phyloP scores from a whole-genome alignment of 2,888 invertebrate species.

The Dynastes grantii region DNA sequence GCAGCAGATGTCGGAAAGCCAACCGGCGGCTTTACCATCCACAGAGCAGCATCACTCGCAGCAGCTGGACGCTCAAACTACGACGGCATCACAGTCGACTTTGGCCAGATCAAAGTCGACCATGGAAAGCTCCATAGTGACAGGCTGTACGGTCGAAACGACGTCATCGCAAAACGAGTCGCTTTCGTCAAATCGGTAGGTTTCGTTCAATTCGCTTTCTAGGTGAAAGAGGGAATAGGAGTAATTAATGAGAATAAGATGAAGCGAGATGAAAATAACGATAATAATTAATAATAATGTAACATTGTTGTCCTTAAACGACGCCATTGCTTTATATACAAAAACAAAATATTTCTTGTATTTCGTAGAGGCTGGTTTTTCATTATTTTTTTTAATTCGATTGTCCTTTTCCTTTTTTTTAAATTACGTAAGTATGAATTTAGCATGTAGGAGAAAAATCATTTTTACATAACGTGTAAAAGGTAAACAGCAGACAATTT shows the following conservation, averaged over 20 bases:
- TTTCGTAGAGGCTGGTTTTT: conserved; percentile 45
- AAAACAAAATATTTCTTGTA: conserved; percentile 38
- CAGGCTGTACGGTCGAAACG: conserved; percentile 23
- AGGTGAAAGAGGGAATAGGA: conserved; percentile 13
- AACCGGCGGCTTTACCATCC: conserved; percentile 57
- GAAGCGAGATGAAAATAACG: conserved; percentile 24
- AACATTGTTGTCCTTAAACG: conserved; percentile 43
- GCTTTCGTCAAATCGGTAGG: conserved; percentile 48
- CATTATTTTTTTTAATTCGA: conserved; percentile 24
- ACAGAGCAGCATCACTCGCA: conserved; percentile 18
- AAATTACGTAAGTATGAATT: conserved; percentile 36
- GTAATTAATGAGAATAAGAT: neutral
- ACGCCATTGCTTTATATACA: conserved; percentile 41
- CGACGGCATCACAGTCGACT: conserved; percentile 31
- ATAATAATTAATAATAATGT: conserved; percentile 40
- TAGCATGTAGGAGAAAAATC: conserved; percentile 8
- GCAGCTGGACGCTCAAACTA: neutral
- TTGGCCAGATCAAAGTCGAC: conserved; percentile 46
- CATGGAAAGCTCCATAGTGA: conserved; percentile 46
- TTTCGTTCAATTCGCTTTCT: conserved; percentile 30
- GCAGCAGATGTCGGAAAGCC: conserved; percentile 63
- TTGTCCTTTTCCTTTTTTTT: conserved; percentile 33
- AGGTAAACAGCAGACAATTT: conserved; percentile 24
- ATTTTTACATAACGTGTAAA: conserved; percentile 34
- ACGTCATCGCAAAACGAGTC: conserved; percentile 33